These are phyloP conservation scores for Pocillopora grandis DNA, from an alignment of 92 coral and sea anemone species.

Conservation along the genomic window DNA sequence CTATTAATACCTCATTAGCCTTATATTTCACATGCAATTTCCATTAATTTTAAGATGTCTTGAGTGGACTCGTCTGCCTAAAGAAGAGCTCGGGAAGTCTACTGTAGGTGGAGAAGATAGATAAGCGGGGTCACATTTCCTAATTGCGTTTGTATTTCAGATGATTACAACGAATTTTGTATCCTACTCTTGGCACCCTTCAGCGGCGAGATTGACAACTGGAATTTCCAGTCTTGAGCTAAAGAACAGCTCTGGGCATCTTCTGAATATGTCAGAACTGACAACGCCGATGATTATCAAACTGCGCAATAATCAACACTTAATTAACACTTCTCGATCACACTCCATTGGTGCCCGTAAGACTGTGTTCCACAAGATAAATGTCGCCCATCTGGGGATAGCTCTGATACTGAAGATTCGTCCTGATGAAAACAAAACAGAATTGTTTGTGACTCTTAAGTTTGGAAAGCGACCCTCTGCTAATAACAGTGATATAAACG, in stretches of 20 bases:
- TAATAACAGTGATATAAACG: slow-evolving; percentile 20
- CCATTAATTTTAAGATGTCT: too few relatives aligned
- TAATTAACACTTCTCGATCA: slow-evolving; percentile 21
- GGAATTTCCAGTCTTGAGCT: slow-evolving; percentile 52
- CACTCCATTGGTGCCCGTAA: slow-evolving; percentile 24
- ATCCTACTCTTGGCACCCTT: slow-evolving; percentile 49
- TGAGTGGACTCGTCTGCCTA: too few relatives aligned
- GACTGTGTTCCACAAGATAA: slow-evolving; percentile 45
- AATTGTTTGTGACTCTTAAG: slow-evolving; percentile 21
- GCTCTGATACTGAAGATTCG: slow-evolving; percentile 35
- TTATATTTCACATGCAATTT: too few relatives aligned
- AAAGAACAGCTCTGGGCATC: slow-evolving; percentile 35
- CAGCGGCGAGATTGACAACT: slow-evolving; percentile 47
- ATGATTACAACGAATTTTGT: slow-evolving; percentile 43
- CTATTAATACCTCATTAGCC: too few relatives aligned
- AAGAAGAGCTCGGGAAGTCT: too few relatives aligned
- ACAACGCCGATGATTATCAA: slow-evolving; percentile 34
- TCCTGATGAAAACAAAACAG: slow-evolving; percentile 35
- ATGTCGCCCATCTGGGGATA: slow-evolving; percentile 24
- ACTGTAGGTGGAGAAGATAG: too few relatives aligned
- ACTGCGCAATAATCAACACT: slow-evolving; percentile 24
- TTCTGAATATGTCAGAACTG: slow-evolving; percentile 33
- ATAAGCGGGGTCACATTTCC: not conserved
- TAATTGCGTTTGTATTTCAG: slow-evolving; percentile 11
- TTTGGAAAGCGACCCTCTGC: slow-evolving; percentile 37